These are phyloP conservation scores for Euschistus heros DNA, from an alignment of 1,140 invertebrate genomes.

Conservation along the genomic window DNA sequence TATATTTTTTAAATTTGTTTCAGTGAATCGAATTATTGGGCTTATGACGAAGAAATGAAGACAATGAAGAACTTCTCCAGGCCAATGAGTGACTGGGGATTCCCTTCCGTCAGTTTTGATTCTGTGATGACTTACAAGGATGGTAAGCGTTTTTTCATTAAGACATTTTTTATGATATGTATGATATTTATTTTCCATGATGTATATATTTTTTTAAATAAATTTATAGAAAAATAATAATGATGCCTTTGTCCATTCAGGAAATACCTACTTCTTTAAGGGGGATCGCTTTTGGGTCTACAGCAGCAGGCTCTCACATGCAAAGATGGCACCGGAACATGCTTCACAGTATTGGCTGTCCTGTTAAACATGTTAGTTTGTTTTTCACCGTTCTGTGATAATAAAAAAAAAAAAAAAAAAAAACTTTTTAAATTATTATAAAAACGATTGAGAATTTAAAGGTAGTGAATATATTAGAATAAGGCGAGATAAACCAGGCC, in stretches of 20 bases:
- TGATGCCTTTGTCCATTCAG: slow-evolving; percentile 36
- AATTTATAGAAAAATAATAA: neutral
- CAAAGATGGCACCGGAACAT: slow-evolving; percentile 49
- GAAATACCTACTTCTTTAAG: slow-evolving; percentile 91
- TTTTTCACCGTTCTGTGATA: too few species aligned
- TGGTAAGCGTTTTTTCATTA: slow-evolving; percentile 34
- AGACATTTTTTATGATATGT: neutral
- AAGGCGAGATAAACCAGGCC: too few species aligned
- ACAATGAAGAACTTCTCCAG: slow-evolving; percentile 44
- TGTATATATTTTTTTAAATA: neutral
- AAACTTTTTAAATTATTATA: too few species aligned
- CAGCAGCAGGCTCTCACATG: slow-evolving; percentile 75
- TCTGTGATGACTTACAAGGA: slow-evolving; percentile 52
- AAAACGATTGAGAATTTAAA: too few species aligned
- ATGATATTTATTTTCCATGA: neutral
- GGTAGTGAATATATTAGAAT: too few species aligned
- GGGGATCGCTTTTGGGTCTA: slow-evolving; percentile 83
- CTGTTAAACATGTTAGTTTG: slow-evolving; percentile 37
- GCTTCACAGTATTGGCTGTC: slow-evolving; percentile 75
- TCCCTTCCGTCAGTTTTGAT: slow-evolving; percentile 53
- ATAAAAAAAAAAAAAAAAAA: too few species aligned
- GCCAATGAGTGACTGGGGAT: slow-evolving; percentile 46
- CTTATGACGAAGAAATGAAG: slow-evolving; percentile 46
- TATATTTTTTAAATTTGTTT: neutral
- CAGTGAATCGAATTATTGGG: slow-evolving; percentile 53